Evolutionary conservation across 2,113 vertebrate genomes (phyloP).

Genomic region (Rhodinocichla rosea): DNA sequence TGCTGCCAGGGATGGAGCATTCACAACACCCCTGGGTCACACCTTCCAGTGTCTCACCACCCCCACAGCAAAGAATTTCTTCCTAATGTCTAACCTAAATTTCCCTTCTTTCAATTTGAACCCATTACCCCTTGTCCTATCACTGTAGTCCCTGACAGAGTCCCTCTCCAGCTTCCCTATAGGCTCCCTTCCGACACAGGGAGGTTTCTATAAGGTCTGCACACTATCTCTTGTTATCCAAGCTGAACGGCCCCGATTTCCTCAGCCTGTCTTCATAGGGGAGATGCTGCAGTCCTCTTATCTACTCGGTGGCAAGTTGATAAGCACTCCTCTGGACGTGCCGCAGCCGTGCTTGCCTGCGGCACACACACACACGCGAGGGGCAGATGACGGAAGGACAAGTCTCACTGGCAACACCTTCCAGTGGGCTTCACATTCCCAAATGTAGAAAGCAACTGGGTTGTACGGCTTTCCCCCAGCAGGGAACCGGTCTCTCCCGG

Average conservation of each 20-base stretch:
- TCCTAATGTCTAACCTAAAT: background rate
- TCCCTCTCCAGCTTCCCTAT: background rate
- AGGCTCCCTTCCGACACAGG: background rate
- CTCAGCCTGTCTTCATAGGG: fast-evolving
- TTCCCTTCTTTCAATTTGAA: background rate
- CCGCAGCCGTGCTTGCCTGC: background rate
- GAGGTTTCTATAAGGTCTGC: background rate
- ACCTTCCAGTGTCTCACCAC: fast-evolving
- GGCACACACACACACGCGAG: fast-evolving
- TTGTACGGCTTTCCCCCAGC: fast-evolving
- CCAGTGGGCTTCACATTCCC: fast-evolving
- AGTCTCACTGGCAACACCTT: fast-evolving
- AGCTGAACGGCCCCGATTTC: background rate
- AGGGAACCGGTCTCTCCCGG: fast-evolving
- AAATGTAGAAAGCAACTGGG: fast-evolving
- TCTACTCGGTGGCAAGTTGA: too few relatives aligned
- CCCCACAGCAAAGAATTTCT: background rate
- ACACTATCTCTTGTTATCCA: background rate
- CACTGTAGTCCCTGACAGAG: background rate
- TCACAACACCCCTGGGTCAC: background rate
- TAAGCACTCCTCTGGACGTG: background rate
- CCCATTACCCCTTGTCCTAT: too few relatives aligned
- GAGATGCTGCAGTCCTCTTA: background rate
- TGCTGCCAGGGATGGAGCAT: background rate
- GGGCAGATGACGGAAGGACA: background rate